These are phyloP conservation scores for Eudyptes chrysolophus DNA, from an alignment of 2,113 vertebrate species.

Conservation along the genomic window DNA sequence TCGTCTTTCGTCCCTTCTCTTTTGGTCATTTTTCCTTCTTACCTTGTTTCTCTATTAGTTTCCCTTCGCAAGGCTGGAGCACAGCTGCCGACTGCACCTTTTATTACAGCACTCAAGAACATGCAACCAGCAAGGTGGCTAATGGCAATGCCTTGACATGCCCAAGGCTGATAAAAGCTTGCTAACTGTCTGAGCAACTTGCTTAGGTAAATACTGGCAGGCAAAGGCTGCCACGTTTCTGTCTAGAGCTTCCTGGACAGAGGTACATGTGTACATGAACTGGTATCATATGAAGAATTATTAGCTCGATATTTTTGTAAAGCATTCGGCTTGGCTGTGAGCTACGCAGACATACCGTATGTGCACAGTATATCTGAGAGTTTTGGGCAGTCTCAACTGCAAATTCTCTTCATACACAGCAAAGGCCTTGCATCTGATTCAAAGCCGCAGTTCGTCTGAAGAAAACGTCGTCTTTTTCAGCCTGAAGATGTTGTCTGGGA, in stretches of 20 bases:
- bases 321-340: neutral
- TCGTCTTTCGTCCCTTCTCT: neutral
- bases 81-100: neutral
- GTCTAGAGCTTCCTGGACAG: neutral
- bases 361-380: neutral
- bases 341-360: neutral
- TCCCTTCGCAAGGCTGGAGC: neutral
- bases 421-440: neutral
- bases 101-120: neutral
- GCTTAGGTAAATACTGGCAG: neutral
- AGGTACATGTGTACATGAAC: neutral
- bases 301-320: neutral
- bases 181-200: neutral
- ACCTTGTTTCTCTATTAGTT: neutral
- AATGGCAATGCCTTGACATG: neutral
- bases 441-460: neutral
- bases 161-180: neutral
- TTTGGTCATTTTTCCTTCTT: neutral
- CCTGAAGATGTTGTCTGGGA: rapidly evolving
- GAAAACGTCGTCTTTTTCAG: neutral
- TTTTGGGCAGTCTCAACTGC: neutral
- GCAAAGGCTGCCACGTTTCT: neutral
- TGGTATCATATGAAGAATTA: neutral
- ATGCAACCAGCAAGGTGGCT: neutral
- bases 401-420: neutral